Evolutionary conservation across 2,113 vertebrate genomes (phyloP), one percentile per base, ranked within the genome.

Genomic region (Progne subis): DNA sequence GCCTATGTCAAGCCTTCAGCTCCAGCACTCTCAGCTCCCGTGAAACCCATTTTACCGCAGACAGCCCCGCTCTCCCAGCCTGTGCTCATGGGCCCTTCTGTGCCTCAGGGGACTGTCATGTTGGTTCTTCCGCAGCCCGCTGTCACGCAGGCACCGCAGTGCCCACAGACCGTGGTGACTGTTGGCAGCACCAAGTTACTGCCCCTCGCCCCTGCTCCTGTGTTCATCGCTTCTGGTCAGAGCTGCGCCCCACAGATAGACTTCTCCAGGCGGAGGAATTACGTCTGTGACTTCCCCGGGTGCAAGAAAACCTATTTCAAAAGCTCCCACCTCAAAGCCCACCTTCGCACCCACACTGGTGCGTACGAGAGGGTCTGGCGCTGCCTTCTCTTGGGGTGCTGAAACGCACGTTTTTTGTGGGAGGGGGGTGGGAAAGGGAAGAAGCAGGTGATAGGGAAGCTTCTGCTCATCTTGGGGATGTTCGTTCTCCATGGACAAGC

Each of bases 231-330:
- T 7, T 97, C 99, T 6, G 98, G 98, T 49, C 98, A 98, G 90
- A 89, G 88, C 90, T 95, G 97, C 4, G 10, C 94, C 34, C 97
- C 98, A 32, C 98, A 99, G 95, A 84, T 98, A 39, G 99, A 99
- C 97, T 99, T 99, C 80, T 99, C 98, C n/a, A 98, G 99, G 79
- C 97, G 99, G 37, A 98, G 99, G 8, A 99, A 99, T 95, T 99
- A 99, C 0, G 94, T 99, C 26, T 99, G 99, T 86, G 98, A 91
- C 96, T 99, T 99, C 75, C 98, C 98, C 0, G 99, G 99, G 57
- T 99, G 99, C 98, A 98, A 98, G 96, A 99, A 99, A 97, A 99
- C 99, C 5, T 99, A 99, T 96, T 99, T 99, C 97, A 99, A 99
- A 97, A 99, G 99, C 53, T 99, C 99, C 6, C 99, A 99, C 95